Evolutionary conservation across 2,797 vertebrate species (phyloP).

Genomic region (Clamator glandarius): DNA sequence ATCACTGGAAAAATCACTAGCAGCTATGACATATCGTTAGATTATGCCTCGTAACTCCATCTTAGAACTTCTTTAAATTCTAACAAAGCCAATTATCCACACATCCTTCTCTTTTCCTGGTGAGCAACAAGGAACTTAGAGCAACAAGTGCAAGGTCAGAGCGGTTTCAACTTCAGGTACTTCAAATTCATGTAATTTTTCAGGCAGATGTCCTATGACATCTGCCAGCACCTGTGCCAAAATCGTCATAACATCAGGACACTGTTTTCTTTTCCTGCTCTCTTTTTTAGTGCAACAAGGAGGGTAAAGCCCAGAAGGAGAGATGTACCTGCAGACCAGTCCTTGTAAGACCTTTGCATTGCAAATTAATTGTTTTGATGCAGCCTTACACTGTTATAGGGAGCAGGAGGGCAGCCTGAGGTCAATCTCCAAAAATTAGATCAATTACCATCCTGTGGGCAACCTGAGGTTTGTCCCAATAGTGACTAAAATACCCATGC

Average conservation of each 20-base stretch:
- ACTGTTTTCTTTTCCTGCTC: background rate
- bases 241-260: background rate
- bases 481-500: background rate
- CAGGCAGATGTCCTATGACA: background rate
- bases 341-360: background rate
- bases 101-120: background rate
- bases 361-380: slow-evolving; percentile 44
- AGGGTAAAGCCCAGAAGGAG: background rate
- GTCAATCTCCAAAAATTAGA: slow-evolving; percentile 26
- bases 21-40: background rate
- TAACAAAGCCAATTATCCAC: background rate
- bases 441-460: slow-evolving; percentile 2
- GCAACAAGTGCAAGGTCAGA: background rate
- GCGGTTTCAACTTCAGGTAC: background rate
- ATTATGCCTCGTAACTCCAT: background rate
- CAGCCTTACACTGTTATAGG: background rate
- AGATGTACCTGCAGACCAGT: background rate
- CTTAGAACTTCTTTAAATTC: background rate
- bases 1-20: background rate
- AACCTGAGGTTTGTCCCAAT: slow-evolving; percentile 14
- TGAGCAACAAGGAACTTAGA: background rate
- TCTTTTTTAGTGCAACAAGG: background rate
- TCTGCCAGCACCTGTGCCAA: background rate
- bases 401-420: slow-evolving; percentile 12
- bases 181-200: background rate